Evolutionary conservation across 2,797 vertebrate genomes (phyloP).

Genomic region (Etheostoma nigrum): DNA sequence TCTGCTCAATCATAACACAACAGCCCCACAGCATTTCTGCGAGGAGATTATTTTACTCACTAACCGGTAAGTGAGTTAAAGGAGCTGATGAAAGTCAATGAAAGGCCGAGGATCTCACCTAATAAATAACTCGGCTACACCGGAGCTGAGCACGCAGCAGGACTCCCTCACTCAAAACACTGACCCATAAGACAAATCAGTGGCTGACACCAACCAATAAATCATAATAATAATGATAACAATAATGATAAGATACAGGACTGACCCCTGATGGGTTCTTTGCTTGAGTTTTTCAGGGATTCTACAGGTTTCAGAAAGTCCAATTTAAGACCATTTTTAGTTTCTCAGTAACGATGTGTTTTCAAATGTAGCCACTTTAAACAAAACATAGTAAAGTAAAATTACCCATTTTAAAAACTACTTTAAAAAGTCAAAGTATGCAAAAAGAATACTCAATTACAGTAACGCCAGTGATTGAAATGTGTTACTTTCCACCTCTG

Average conservation of each 20-base stretch:
- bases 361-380: too few species aligned
- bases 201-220: not conserved
- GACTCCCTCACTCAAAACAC: not conserved
- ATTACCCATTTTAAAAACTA: too few species aligned
- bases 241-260: not conserved
- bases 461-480: too few species aligned
- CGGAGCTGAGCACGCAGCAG: not conserved
- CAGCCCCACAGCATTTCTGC: conserved; percentile 47
- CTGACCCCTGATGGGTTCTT: not conserved
- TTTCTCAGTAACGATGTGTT: too few species aligned
- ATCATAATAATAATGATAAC: not conserved
- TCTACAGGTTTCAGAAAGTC: too few species aligned
- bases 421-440: too few species aligned
- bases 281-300: not conserved
- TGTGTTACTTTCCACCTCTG: too few species aligned
- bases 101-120: conserved; percentile 26
- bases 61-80: not conserved
- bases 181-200: not conserved
- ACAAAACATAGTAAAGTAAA: too few species aligned
- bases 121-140: not conserved
- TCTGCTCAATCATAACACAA: conserved; percentile 62
- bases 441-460: too few species aligned
- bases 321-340: too few species aligned
- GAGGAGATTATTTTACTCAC: conserved; percentile 37
- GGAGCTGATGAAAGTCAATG: conserved; percentile 16